Evolutionary conservation across 2,888 invertebrate genomes (phyloP), one percentile per base, ranked within the genome.

Genomic region (Lacanobia wlatinum): DNA sequence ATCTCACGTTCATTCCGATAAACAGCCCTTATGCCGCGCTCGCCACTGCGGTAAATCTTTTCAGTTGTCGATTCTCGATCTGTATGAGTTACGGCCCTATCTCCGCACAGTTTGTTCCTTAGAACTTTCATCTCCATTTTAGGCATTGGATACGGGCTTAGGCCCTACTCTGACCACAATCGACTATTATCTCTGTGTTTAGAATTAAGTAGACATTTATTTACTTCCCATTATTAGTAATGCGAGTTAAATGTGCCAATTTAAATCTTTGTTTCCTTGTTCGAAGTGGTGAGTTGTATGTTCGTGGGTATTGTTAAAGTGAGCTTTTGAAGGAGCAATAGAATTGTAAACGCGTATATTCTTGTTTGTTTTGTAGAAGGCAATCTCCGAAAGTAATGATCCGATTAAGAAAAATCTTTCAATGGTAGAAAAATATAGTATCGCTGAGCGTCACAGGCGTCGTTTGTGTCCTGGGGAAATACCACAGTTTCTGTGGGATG

Each of bases 121-220:
- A 79, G 87, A 87, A 93, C 95, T 95, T 95, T 95, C 95, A 89
- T 94, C 87, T 80, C 94, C 93, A 90, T 94, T 92, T 94, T 91
- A 91, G 93, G 94, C 81, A 83, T 80, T 90, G 90, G 88, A 87
- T 90, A 90, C 88, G 90, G 89, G 52, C 53, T 23, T n/a, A 28
- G 46, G 52, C 88, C 90, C 89, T 89, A 87, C 73, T 76, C 72
- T 73, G 73, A 73, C 78, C 65, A 84, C 84, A 84, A 87, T 84
- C 73, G 76, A 38, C 78, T 78, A 81, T 87, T 82, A 81, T 84
- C 73, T 71, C 16, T 58, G 53, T 70, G 71, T 68, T 77, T 70
- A 58, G 84, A 67, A 74, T 79, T 76, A 72, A 81, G 70, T 69
- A 67, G 69, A 69, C 82, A 70, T 84, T 77, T 80, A 73, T 74